Evolutionary conservation across 2,113 vertebrate species (phyloP), one percentile per base, ranked within the genome.

Genomic region (Aldabrachelys gigantea): DNA sequence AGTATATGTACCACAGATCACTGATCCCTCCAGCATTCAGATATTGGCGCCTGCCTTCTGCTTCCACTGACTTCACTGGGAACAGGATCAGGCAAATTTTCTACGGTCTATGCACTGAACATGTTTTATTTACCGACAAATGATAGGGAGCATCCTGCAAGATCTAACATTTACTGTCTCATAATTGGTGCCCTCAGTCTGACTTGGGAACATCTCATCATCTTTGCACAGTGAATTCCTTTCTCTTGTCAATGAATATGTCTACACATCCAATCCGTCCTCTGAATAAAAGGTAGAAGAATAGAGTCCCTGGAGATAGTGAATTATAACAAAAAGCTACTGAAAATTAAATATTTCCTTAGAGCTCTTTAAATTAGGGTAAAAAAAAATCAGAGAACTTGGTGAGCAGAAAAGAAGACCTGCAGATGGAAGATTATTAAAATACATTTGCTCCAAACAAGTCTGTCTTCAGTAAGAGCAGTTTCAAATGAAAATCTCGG

Each of bases 361-460:
- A 89, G n/a, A 29, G 5, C 1, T 88, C 14, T 82, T 89, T 82
- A 90, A 80, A 83, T 69, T 91, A 69, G 47, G 54, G 85, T 53
- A 19, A 89, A 47, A 72, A 90, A 4, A 79, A 91, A 3, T 12
- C 14, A 69, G 8, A 80, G 27, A 57, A 35, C 81, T 92, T 65
- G 31, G 44, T 53, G 5, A 88, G 6, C 8, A 94, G 92, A 53
- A 19, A 52, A 54, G 65, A 80, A 83, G 82, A 11, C 38, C n/a
- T 85, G 22, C 50, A 81, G 5, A 17, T 85, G 29, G 53, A 91
- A 76, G 47, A 81, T 90, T 57, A 83, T 54, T 84, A 54, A 85
- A 88, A 90, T 47, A 16, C 27, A 35, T 69, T 57, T 90, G 8
- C 89, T 84, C 10, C 12, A 78, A 57, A 1, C 76, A 80, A 80